phyloP scores from a whole-genome alignment of 1,140 invertebrate genomes.

The Spodoptera frugiperda region DNA sequence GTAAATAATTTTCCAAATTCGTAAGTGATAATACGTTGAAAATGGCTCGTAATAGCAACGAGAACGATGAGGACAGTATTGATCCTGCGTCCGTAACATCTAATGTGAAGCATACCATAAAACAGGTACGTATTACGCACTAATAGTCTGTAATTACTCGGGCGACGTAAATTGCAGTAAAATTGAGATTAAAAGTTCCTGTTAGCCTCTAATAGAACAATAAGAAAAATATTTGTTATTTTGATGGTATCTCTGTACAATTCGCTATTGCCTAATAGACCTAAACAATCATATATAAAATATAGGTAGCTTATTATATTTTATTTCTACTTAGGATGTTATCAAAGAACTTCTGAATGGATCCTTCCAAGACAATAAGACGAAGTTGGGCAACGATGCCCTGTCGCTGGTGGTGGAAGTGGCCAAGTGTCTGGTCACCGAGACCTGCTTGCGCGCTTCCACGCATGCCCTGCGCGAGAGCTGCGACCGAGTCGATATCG shows the following conservation, averaged over 20 bases:
- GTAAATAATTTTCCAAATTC: constrained; percentile 18
- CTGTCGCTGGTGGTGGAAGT: constrained; percentile 80
- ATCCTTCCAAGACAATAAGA: constrained; percentile 76
- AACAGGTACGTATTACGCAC: constrained; percentile 60
- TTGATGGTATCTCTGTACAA: neutral
- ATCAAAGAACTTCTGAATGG: constrained; percentile 71
- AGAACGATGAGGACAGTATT: constrained; percentile 68
- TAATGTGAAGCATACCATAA: constrained; percentile 67
- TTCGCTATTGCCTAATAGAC: neutral
- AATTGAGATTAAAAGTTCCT: neutral
- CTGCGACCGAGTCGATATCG: constrained; percentile 74
- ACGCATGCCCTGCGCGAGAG: constrained; percentile 80
- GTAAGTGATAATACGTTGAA: constrained; percentile 16
- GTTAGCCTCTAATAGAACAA: neutral
- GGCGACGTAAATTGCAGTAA: neutral
- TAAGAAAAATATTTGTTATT: neutral
- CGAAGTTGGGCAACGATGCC: constrained; percentile 71
- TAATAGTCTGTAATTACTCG: neutral
- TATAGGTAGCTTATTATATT: neutral
- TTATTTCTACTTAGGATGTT: constrained; percentile 61
- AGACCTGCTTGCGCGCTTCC: constrained; percentile 82
- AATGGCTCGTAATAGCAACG: constrained; percentile 71
- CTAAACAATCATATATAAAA: neutral
- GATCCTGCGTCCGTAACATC: constrained; percentile 67
- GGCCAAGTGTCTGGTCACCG: constrained; percentile 82